Percentiles rank a stretch among this genome's conserved stretches.
These are phyloP conservation scores for Stratiomys singularior DNA, from an alignment of 2,888 invertebrate species.

Conservation along the genomic window DNA sequence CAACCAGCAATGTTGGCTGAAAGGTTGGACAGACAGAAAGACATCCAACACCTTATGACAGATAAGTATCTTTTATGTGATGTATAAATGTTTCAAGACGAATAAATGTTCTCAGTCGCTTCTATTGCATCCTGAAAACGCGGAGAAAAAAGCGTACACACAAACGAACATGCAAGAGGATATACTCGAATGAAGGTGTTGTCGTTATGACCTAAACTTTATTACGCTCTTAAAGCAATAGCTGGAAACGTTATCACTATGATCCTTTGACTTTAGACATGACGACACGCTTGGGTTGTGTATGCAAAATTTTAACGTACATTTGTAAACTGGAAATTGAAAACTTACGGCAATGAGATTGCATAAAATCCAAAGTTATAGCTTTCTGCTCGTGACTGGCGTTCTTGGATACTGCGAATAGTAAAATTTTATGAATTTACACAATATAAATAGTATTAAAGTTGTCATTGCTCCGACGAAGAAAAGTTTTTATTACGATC, in stretches of 20 bases:
- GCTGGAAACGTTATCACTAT: neutral
- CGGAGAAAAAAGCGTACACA: too few relatives aligned
- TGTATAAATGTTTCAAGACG: neutral
- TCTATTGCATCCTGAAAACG: too few relatives aligned
- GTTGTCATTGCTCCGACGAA: too few relatives aligned
- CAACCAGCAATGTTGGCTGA: neutral
- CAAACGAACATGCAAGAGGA: too few relatives aligned
- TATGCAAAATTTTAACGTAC: neutral
- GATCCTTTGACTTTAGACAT: neutral
- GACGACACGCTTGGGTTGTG: neutral
- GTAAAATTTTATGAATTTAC: neutral
- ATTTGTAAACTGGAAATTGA: constrained; percentile 5
- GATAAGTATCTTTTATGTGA: neutral
- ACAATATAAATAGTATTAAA: neutral
- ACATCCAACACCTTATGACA: neutral
- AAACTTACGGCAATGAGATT: neutral
- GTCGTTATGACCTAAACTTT: constrained; percentile 3
- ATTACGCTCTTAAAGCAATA: neutral
- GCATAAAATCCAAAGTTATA: neutral
- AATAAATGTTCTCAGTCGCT: neutral
- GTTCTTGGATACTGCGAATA: neutral
- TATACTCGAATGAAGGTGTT: neutral
- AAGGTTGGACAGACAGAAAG: neutral
- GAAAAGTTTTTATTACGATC: too few relatives aligned
- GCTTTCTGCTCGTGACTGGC: neutral